Evolutionary conservation across 2,888 invertebrate species (phyloP).

Genomic region (Eilema depressum): DNA sequence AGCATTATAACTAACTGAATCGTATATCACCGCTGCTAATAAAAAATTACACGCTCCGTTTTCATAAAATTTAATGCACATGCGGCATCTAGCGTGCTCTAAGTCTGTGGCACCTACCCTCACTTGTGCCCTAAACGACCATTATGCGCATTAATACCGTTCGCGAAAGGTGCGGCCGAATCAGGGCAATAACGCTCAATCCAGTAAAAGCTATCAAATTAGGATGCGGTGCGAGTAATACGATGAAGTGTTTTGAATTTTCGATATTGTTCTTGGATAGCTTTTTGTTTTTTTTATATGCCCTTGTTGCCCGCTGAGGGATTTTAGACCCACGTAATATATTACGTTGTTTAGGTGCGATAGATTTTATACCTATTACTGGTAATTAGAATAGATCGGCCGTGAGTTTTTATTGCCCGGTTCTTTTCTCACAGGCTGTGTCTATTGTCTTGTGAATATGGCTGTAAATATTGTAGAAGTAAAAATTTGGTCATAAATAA

Average conservation of each 20-base stretch:
- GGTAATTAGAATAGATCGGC: neutral
- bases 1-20: too few species aligned
- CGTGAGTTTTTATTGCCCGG: neutral
- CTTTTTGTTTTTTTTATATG: neutral
- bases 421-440: neutral
- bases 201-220: conserved; percentile 67
- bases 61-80: neutral
- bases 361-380: neutral
- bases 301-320: neutral
- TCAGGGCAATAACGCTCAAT: conserved; percentile 72
- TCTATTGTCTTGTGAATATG: too few species aligned
- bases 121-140: conserved; percentile 25
- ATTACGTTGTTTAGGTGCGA: neutral
- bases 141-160: conserved; percentile 40
- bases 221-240: conserved; percentile 35
- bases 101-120: conserved; percentile 4
- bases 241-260: conserved; percentile 28
- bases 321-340: neutral
- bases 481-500: too few species aligned
- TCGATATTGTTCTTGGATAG: conserved; percentile 7
- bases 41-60: neutral
- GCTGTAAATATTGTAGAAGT: too few species aligned
- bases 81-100: neutral
- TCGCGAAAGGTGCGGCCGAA: conserved; percentile 58
- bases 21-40: neutral